Conservation (phyloP, 2,888 invertebrate genomes). For the Prosapia bicincta region DNA sequence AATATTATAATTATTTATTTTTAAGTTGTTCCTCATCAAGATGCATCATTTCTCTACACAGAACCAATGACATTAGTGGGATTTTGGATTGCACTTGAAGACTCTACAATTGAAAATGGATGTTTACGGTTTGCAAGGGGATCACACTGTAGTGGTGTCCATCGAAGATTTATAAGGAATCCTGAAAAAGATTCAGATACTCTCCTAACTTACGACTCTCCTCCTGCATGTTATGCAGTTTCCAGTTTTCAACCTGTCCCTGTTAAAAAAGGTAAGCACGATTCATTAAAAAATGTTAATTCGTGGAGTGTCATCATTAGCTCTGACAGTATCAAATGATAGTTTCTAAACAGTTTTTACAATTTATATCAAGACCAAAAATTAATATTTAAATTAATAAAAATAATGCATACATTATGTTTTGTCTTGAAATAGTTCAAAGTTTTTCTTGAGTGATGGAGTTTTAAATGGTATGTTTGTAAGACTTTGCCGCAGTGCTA, state of each 20-base stretch:
- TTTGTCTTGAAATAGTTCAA: no score
- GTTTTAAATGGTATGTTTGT: no score
- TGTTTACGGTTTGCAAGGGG: constrained; percentile 91
- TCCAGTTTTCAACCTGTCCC: constrained; percentile 74
- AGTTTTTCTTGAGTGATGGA: no score
- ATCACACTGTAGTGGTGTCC: constrained; percentile 83
- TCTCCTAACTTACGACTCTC: constrained; percentile 64
- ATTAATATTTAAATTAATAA: no score
- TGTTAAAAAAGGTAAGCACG: constrained; percentile 79
- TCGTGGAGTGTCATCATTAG: not conserved
- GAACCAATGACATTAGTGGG: constrained; percentile 71
- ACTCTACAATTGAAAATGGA: constrained; percentile 89
- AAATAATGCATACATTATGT: no score
- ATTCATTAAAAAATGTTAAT: not conserved
- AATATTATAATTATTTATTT: no score
- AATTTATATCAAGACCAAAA: not conserved
- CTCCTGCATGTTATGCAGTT: constrained; percentile 65
- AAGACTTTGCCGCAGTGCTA: no score
- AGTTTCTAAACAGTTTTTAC: not conserved
- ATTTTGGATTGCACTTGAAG: constrained; percentile 95
- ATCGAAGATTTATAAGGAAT: constrained; percentile 67
- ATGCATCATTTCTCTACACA: constrained; percentile 82
- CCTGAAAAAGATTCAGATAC: constrained; percentile 59
- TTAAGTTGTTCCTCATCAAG: constrained; percentile 76
- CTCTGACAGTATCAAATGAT: not conserved